These are phyloP conservation scores for Aplysina aerophoba DNA, from an alignment of 37 sponge, comb jelly and placozoan species.

Conservation along the genomic window DNA sequence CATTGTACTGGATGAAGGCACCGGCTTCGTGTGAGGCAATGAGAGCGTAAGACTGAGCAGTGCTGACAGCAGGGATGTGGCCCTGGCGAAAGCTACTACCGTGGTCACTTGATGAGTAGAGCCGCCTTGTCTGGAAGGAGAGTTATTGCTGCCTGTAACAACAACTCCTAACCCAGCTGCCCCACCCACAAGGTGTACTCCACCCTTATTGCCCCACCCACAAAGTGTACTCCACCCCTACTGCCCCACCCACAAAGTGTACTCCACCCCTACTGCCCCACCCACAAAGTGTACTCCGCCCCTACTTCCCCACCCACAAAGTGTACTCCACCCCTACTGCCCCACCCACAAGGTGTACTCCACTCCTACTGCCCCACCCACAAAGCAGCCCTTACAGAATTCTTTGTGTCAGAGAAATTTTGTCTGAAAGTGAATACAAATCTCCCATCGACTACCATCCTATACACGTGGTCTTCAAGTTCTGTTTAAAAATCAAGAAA, in stretches of 20 bases:
- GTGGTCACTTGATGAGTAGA: slow-evolving; percentile 58
- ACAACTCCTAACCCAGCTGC: too few species aligned
- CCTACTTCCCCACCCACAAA: background rate
- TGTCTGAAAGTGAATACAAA: slow-evolving; percentile 64
- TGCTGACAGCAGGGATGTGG: slow-evolving; percentile 63
- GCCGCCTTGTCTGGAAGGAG: slow-evolving; percentile 40
- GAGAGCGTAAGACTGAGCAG: slow-evolving; percentile 46
- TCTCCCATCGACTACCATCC: slow-evolving; percentile 54
- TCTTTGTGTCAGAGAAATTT: slow-evolving; percentile 31
- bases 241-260: background rate
- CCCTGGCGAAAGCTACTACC: slow-evolving; percentile 41
- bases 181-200: too few species aligned
- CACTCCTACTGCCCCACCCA: background rate
- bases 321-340: background rate
- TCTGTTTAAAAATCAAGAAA: slow-evolving; percentile 17
- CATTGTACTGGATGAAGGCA: slow-evolving; percentile 69
- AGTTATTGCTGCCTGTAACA: background rate
- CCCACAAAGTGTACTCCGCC: background rate
- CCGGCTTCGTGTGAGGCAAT: slow-evolving; percentile 77
- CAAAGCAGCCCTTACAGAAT: background rate
- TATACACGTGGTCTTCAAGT: slow-evolving; percentile 51
- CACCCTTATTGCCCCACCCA: background rate
- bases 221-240: background rate
- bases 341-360: background rate
- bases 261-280: background rate